phyloP scores from a whole-genome alignment of 1,140 invertebrate genomes.

The Drosophila sp. region DNA sequence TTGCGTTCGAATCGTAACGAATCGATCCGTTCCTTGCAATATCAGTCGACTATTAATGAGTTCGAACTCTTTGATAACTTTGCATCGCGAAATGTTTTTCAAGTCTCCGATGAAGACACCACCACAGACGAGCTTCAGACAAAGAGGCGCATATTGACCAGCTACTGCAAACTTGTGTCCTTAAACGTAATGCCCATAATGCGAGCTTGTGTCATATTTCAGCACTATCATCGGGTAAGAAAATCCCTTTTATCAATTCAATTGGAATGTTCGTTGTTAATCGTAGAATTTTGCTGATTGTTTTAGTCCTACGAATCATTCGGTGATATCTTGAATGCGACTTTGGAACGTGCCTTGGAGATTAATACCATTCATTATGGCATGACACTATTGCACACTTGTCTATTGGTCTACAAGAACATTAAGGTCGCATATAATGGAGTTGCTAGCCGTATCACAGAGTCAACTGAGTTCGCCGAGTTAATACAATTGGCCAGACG shows the following conservation, averaged over 20 bases:
- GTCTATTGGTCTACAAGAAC: conserved; percentile 22
- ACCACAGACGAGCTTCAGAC: conserved; percentile 5
- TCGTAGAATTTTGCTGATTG: no score
- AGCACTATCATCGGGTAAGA: conserved; percentile 48
- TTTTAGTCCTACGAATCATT: neutral
- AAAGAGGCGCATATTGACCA: neutral
- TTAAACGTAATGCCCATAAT: conserved; percentile 54
- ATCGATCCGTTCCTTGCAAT: conserved; percentile 5
- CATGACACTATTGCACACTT: conserved; percentile 62
- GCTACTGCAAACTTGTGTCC: conserved; percentile 55
- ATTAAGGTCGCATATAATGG: conserved; percentile 5
- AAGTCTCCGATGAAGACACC: neutral
- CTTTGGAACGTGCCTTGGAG: conserved; percentile 42
- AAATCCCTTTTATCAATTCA: no score
- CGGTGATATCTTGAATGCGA: conserved; percentile 48
- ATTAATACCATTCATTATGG: conserved; percentile 50
- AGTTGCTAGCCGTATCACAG: neutral
- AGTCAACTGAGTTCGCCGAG: conserved; percentile 29
- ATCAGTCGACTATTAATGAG: conserved; percentile 23
- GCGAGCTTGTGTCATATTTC: conserved; percentile 33
- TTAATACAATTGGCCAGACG: conserved; percentile 34
- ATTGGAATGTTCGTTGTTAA: no score
- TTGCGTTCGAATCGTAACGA: neutral
- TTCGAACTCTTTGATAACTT: conserved; percentile 43
- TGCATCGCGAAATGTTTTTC: conserved; percentile 22